Base-by-base conservation (phyloP, 2,113 vertebrate species). In the Trochalopteron elliotii region DNA sequence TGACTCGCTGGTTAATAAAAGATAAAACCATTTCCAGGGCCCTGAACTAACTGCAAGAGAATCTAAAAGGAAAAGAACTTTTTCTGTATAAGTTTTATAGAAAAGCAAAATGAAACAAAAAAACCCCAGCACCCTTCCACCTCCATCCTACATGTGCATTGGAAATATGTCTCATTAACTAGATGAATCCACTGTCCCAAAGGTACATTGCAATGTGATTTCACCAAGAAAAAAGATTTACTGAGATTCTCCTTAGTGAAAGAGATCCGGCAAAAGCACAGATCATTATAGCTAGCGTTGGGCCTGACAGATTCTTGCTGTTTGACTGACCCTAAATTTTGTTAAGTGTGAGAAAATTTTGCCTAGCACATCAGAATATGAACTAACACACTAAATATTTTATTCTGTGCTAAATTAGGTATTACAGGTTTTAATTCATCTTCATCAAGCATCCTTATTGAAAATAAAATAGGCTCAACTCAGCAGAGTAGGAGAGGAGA, bases 331-430 rank as follows among this genome's bases (percentile, higher is more conserved):
- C 68, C 68, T 70, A 50, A 25, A 68, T 87, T 92, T 89, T 68
- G 17, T 68, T 53, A 89, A 35, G 15, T 69, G 45, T 39, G 63
- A 89, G 61, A 87, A 83, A 50, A 69, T 69, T 67, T 72, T 19
- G 3, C 47, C 57, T 85, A 89, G 76, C 42, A n/a, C 56, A 78
- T 90, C 77, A 56, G 89, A 93, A 89, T 81, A 78, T 28, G 52
- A 94, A 59, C 33, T 74, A 63, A 84, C 44, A 80, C 52, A 5
- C 47, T 63, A 83, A 95, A 90, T 91, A 86, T 87, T 92, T 90
- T 63, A 84, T 94, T 90, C 72, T 82, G 33, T 83, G 39, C 33
- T 70, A 79, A 91, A 56, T 68, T 80, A 83, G 77, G 31, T 82
- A 65, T 87, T 50, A 79, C 40, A 63, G 65, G 42, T 25, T 95